Conservation (phyloP, 2,113 vertebrate species). For the Okapia johnstoni region DNA sequence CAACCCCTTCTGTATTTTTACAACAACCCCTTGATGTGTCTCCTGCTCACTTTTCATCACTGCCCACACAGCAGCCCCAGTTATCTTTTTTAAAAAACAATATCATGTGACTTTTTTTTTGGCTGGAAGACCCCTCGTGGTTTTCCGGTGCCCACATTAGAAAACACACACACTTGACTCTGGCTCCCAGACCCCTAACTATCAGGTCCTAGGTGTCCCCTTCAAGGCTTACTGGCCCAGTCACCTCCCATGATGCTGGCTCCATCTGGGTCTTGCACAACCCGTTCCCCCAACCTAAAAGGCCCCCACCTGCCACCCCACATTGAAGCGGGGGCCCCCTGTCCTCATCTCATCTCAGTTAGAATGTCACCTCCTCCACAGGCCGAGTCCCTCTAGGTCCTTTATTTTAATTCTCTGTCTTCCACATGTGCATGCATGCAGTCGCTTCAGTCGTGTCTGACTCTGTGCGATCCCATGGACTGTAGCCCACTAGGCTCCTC, state of each 20-base stretch:
- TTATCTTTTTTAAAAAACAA: not conserved
- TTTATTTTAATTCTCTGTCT: not conserved
- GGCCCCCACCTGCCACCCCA: too few relatives aligned
- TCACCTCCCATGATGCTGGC: not conserved
- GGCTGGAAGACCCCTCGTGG: not conserved
- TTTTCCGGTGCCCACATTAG: not conserved
- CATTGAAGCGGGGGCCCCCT: not conserved
- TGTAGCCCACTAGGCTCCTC: not conserved
- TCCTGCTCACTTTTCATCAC: not conserved
- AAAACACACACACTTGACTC: not conserved
- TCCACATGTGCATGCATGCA: not conserved
- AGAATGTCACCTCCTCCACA: not conserved
- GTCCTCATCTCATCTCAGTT: not conserved
- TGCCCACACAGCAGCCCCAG: not conserved
- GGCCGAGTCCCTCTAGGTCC: not conserved
- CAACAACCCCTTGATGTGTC: too few relatives aligned
- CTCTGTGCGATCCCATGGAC: not conserved
- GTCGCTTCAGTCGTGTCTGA: not conserved
- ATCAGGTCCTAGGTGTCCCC: accelerated
- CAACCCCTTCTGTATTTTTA: not conserved
- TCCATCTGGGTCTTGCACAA: not conserved
- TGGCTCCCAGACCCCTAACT: not conserved
- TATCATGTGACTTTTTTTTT: not conserved
- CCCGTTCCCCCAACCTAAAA: not conserved
- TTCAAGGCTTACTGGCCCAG: not conserved